Evolutionary conservation across 2,888 invertebrate species (phyloP).

Genomic region (Cynaeus angustus): DNA sequence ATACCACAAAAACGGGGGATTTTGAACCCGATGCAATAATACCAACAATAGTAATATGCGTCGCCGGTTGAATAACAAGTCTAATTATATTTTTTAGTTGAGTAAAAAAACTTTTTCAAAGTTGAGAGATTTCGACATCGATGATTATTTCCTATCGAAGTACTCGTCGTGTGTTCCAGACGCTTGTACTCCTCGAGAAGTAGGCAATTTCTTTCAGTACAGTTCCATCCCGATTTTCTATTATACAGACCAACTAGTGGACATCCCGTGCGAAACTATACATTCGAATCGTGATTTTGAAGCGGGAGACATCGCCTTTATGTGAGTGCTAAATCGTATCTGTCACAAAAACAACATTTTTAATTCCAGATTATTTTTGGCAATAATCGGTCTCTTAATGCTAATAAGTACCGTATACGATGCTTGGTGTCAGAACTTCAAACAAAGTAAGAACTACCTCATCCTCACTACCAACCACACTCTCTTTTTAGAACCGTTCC

Average conservation of each 20-base stretch:
- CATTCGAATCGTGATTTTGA: conserved; percentile 34
- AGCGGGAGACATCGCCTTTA: conserved; percentile 27
- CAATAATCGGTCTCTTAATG: conserved; percentile 4
- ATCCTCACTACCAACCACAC: background rate
- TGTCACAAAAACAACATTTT: background rate
- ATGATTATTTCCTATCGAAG: conserved; percentile 29
- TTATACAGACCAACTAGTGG: too few species aligned
- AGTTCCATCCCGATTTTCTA: conserved; percentile 14
- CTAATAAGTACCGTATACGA: conserved; percentile 35
- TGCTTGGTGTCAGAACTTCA: conserved; percentile 20
- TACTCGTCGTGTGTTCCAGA: conserved; percentile 40
- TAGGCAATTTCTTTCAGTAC: conserved; percentile 25
- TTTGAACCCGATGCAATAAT: background rate
- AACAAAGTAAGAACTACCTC: conserved; percentile 9
- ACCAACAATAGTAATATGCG: conserved; percentile 7
- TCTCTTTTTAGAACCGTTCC: conserved; percentile 52
- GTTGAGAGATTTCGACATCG: conserved; percentile 20
- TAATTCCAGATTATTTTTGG: conserved; percentile 30
- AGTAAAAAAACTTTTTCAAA: background rate
- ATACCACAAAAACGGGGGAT: background rate
- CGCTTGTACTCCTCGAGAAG: conserved; percentile 45
- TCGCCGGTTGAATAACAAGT: background rate
- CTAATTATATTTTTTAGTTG: conserved; percentile 3
- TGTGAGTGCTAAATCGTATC: conserved; percentile 18
- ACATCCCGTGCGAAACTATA: conserved; percentile 37